A percentile compares a stretch with the other conserved stretches of the same genome.
phyloP scores from a whole-genome alignment of 2,113 vertebrate species.

The Thalassarche chlororhynchos region DNA sequence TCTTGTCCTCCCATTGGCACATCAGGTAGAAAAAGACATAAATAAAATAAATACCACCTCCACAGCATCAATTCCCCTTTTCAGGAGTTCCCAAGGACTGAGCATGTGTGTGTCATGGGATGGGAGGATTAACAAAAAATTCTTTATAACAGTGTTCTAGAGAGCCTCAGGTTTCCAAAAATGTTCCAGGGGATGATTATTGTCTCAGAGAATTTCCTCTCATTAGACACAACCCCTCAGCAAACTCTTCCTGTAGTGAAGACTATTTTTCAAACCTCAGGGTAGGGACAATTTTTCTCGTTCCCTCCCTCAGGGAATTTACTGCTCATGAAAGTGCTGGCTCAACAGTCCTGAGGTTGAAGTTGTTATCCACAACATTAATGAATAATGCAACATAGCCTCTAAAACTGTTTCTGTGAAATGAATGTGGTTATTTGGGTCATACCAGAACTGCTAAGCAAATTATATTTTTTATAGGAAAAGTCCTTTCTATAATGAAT shows the following conservation, averaged over 20 bases:
- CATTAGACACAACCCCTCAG: not conserved
- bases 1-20: not conserved
- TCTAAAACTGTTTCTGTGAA: constrained; percentile 60
- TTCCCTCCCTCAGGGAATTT: constrained; percentile 13
- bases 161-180: not conserved
- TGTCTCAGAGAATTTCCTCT: not conserved
- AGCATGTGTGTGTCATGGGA: not conserved
- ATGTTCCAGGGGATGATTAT: not conserved
- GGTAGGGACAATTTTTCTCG: not conserved
- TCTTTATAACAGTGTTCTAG: not conserved
- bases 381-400: constrained; percentile 59
- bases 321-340: constrained; percentile 29
- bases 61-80: not conserved
- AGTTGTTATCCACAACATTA: constrained; percentile 57
- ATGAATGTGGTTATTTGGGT: constrained; percentile 70
- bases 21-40: not conserved
- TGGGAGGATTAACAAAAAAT: not conserved
- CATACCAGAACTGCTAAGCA: constrained; percentile 43
- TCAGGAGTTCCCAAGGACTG: not conserved
- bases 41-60: not conserved
- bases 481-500: not conserved
- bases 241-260: not conserved
- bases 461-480: constrained; percentile 60
- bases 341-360: constrained; percentile 41
- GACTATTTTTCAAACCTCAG: constrained; percentile 30